These are phyloP conservation scores for Neolamprologus falcicula DNA, from an alignment of 2,113 vertebrate species.

Conservation along the genomic window DNA sequence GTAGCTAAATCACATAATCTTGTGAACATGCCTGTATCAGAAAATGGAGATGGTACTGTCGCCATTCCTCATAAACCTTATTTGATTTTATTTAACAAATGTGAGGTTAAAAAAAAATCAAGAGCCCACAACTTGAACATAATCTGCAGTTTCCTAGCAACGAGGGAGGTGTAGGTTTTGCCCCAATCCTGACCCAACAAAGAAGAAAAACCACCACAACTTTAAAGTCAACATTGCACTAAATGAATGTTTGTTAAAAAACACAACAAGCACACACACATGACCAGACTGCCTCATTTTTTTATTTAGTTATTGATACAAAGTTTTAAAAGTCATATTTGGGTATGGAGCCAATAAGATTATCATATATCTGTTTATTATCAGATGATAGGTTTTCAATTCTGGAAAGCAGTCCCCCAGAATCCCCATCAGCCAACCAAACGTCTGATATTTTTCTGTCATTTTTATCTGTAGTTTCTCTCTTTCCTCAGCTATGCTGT, in stretches of 20 bases:
- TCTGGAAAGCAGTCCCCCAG: neutral
- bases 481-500: conserved; percentile 76
- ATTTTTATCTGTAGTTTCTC: neutral
- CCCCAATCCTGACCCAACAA: neutral
- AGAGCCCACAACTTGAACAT: neutral
- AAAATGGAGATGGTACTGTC: neutral
- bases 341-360: neutral
- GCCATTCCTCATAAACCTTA: neutral
- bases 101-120: neutral
- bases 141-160: neutral
- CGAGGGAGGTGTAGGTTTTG: neutral
- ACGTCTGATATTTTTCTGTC: neutral
- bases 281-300: neutral
- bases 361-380: neutral
- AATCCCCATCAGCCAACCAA: neutral
- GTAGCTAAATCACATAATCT: neutral
- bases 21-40: neutral
- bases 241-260: neutral
- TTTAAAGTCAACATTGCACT: neutral
- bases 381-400: neutral
- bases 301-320: neutral
- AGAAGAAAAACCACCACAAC: neutral
- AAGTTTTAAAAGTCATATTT: neutral
- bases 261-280: neutral
- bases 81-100: neutral